phyloP scores from a whole-genome alignment of 2,113 vertebrate genomes.

The Anhinga anhinga region DNA sequence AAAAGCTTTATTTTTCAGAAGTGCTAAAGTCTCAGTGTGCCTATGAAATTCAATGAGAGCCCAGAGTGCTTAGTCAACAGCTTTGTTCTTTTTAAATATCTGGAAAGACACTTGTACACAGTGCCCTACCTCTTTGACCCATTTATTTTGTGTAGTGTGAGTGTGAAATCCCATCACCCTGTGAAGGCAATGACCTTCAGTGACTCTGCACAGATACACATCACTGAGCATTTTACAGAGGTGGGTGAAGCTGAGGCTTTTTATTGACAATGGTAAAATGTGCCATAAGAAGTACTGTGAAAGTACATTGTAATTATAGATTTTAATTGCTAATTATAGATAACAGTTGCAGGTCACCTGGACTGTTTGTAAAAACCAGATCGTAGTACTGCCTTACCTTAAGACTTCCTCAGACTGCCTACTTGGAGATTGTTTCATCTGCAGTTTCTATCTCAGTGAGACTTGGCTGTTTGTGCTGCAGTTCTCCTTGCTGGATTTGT shows the following conservation, averaged over 20 bases:
- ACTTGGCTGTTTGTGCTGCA: neutral
- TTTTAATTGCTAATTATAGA: neutral
- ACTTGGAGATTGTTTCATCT: neutral
- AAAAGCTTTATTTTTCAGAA: neutral
- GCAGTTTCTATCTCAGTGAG: neutral
- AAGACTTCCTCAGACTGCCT: neutral
- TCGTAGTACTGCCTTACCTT: neutral
- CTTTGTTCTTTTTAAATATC: neutral
- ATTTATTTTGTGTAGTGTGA: neutral
- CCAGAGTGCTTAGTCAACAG: neutral
- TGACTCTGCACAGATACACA: neutral
- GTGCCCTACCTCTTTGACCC: neutral
- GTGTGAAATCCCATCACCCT: neutral
- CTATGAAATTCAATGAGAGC: neutral
- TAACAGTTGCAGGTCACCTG: neutral
- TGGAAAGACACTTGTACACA: neutral
- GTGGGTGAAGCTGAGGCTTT: neutral
- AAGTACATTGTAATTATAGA: neutral
- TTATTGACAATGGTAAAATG: neutral
- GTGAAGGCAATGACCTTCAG: neutral
- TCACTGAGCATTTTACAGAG: neutral
- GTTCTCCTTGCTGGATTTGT: neutral
- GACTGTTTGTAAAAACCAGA: neutral
- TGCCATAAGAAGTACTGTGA: neutral
- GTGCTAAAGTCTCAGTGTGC: neutral